These are phyloP conservation scores for Tachina lurida DNA, from an alignment of 2,888 invertebrate genomes.

Conservation along the genomic window DNA sequence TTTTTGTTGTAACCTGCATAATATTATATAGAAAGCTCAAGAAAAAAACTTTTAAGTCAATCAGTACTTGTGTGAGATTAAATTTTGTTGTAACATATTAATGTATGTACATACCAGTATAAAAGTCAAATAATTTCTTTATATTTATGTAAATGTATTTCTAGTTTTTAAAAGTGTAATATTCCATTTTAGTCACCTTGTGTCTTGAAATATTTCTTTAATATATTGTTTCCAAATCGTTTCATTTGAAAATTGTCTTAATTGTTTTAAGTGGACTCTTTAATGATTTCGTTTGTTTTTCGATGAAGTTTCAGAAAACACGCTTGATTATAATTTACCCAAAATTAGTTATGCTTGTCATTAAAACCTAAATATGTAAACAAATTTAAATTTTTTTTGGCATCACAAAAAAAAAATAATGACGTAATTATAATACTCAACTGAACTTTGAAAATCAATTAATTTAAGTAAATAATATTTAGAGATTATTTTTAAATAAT, in stretches of 20 bases:
- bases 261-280: constrained; percentile 15
- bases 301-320: not conserved
- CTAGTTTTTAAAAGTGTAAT: not conserved
- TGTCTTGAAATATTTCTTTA: not conserved
- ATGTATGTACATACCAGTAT: no score
- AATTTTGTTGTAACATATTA: not conserved
- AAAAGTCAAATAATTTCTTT: no score
- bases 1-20: no score
- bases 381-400: constrained; percentile 22
- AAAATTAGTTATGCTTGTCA: constrained; percentile 56
- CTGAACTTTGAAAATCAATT: constrained; percentile 28
- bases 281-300: not conserved
- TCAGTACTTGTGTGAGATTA: no score
- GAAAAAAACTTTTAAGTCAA: no score
- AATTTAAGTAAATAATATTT: constrained; percentile 1
- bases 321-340: constrained; percentile 32
- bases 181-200: not conserved
- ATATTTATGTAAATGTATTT: no score
- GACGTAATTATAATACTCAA: no score
- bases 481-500: no score
- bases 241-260: constrained; percentile 20
- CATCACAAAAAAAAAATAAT: constrained; percentile 1
- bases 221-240: not conserved
- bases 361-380: constrained; percentile 27
- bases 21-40: no score